A percentile compares a stretch with the other conserved stretches of the same genome.
These are phyloP conservation scores for Callaeas wilsoni DNA, from an alignment of 2,113 vertebrate species.

Conservation along the genomic window DNA sequence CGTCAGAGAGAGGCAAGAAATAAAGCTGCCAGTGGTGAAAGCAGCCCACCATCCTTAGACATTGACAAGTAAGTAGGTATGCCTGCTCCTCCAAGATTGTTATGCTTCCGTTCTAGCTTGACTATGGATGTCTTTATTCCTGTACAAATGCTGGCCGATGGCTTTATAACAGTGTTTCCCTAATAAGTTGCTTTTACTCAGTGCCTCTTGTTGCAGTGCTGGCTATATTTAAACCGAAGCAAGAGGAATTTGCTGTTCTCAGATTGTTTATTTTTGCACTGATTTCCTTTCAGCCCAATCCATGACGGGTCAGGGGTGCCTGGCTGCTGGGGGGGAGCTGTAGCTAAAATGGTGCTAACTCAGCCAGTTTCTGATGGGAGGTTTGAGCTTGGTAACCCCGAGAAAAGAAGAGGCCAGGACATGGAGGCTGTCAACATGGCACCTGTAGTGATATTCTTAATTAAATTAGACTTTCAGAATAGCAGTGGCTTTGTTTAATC, in stretches of 20 bases:
- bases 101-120: background rate
- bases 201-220: background rate
- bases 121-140: background rate
- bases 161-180: background rate
- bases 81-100: background rate
- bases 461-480: slow-evolving; percentile 69
- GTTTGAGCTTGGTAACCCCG: background rate
- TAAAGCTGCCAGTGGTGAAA: slow-evolving; percentile 12
- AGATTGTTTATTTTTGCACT: slow-evolving; percentile 18
- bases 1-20: slow-evolving; percentile 61
- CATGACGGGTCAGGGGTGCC: background rate
- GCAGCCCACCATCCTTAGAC: background rate
- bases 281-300: slow-evolving; percentile 1
- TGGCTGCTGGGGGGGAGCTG: background rate
- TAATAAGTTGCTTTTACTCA: background rate
- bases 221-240: background rate
- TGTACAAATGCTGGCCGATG: background rate
- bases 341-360: slow-evolving; percentile 23
- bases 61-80: slow-evolving; percentile 75
- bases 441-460: slow-evolving; percentile 64
- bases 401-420: slow-evolving; percentile 22
- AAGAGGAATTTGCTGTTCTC: slow-evolving; percentile 19
- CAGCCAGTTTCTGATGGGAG: background rate
- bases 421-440: slow-evolving; percentile 38
- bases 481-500: slow-evolving; percentile 67